Conservation (phyloP, 2,113 vertebrate species). For the Dromaius novaehollandiae region DNA sequence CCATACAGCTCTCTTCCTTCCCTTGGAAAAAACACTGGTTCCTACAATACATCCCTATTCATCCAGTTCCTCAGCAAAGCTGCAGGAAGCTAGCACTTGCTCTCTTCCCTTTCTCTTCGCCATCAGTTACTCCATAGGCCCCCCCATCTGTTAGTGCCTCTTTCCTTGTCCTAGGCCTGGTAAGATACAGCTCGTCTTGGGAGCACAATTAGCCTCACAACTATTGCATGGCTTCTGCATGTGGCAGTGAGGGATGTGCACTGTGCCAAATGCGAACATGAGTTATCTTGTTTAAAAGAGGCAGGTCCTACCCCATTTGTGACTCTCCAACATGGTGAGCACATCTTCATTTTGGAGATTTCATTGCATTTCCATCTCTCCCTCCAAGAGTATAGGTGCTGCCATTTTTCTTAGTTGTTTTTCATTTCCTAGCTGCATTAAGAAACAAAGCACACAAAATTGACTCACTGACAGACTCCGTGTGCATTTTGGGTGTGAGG, state of each 20-base stretch:
- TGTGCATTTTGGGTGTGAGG: background rate
- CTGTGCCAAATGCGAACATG: background rate
- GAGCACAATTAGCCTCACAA: background rate
- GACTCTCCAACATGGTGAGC: background rate
- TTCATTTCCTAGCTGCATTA: background rate
- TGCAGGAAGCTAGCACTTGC: background rate
- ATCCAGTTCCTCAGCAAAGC: background rate
- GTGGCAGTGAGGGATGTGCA: fast-evolving
- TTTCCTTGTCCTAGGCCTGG: background rate
- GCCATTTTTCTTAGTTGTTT: background rate
- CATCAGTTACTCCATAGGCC: background rate
- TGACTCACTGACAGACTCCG: background rate
- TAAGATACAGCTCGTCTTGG: background rate
- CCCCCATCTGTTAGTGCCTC: background rate
- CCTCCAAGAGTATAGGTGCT: background rate
- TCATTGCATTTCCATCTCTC: background rate
- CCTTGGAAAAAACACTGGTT: background rate
- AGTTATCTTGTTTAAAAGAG: background rate
- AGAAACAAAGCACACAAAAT: background rate
- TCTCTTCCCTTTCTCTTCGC: background rate
- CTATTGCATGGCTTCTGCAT: background rate
- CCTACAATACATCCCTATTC: background rate
- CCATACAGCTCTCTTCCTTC: background rate
- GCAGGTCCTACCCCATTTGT: background rate
- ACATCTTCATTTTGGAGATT: background rate